These are phyloP conservation scores for Sceloporus undulatus DNA, from an alignment of 2,113 vertebrate species.

Conservation along the genomic window DNA sequence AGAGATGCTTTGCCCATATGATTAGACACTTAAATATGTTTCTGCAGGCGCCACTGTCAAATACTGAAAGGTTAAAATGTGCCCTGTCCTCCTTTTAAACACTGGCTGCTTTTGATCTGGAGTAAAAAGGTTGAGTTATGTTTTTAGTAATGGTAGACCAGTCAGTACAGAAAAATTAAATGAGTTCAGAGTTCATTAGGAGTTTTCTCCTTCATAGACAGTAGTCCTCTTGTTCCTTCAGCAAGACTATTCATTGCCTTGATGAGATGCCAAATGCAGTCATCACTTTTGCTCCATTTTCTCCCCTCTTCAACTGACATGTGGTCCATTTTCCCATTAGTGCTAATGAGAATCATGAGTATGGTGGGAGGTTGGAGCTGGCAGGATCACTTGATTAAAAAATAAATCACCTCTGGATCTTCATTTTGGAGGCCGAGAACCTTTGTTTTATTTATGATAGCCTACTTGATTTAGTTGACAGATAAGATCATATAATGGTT, in stretches of 20 bases:
- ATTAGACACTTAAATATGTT: conserved; percentile 1
- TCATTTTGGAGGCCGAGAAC: conserved; percentile 45
- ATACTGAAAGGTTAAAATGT: conserved; percentile 27
- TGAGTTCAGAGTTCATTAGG: conserved; percentile 39
- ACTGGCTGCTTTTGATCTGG: conserved; percentile 45
- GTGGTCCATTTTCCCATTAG: conserved; percentile 69
- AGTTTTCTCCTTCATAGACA: conserved; percentile 26
- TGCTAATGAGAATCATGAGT: conserved; percentile 72
- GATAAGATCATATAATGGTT: conserved; percentile 31
- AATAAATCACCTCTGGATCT: conserved; percentile 63
- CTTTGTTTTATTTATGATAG: conserved; percentile 31
- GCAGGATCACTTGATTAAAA: conserved; percentile 44
- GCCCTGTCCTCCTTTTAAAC: neutral
- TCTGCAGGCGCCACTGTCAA: conserved; percentile 27
- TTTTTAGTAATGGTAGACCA: conserved; percentile 59
- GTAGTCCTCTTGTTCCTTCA: conserved; percentile 45
- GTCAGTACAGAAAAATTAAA: conserved; percentile 49
- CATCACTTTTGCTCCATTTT: conserved; percentile 58
- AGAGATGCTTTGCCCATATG: neutral
- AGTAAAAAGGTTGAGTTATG: conserved; percentile 59
- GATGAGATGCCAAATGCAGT: conserved; percentile 62
- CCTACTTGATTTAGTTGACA: conserved; percentile 38
- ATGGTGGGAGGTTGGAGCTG: conserved; percentile 48
- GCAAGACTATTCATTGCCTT: conserved; percentile 60
- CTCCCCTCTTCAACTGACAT: conserved; percentile 49